Percentiles rank a stretch among this genome's conserved stretches.
Conservation (phyloP, 2,113 vertebrate species). For the Ginglymostoma cirratum region DNA sequence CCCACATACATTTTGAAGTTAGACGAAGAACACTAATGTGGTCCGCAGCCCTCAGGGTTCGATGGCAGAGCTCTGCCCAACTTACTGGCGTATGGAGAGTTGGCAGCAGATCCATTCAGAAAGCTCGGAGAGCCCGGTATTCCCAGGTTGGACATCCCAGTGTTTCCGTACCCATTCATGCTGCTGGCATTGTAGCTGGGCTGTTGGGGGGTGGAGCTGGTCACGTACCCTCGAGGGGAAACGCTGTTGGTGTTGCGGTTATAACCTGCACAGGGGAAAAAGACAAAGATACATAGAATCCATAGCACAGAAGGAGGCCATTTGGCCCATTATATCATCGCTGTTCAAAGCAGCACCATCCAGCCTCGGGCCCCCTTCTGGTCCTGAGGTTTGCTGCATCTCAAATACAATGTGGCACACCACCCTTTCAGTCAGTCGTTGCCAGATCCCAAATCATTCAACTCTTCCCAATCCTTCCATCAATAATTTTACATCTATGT, state of each 20-base stretch:
- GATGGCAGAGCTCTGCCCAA: constrained; percentile 37
- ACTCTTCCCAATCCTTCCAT: too few species aligned
- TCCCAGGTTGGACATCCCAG: constrained; percentile 77
- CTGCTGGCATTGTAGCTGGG: constrained; percentile 76
- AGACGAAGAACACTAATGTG: neutral
- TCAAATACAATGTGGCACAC: neutral
- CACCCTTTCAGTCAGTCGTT: too few species aligned
- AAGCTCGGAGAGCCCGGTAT: constrained; percentile 88
- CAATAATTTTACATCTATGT: too few species aligned
- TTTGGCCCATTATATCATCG: neutral
- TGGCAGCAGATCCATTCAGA: constrained; percentile 85
- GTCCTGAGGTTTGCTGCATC: neutral
- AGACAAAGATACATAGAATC: neutral
- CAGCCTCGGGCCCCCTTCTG: neutral
- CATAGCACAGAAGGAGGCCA: neutral
- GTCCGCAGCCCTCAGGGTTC: neutral
- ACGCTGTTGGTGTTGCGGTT: too few species aligned
- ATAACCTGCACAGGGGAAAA: too few species aligned
- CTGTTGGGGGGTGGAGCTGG: constrained; percentile 85
- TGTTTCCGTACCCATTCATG: constrained; percentile 74
- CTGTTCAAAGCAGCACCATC: neutral
- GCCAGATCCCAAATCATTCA: too few species aligned
- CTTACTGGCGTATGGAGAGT: constrained; percentile 94
- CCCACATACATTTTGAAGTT: neutral
- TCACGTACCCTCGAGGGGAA: constrained; percentile 65